phyloP scores from a whole-genome alignment of 2,113 vertebrate species.

The Haemorhous mexicanus region DNA sequence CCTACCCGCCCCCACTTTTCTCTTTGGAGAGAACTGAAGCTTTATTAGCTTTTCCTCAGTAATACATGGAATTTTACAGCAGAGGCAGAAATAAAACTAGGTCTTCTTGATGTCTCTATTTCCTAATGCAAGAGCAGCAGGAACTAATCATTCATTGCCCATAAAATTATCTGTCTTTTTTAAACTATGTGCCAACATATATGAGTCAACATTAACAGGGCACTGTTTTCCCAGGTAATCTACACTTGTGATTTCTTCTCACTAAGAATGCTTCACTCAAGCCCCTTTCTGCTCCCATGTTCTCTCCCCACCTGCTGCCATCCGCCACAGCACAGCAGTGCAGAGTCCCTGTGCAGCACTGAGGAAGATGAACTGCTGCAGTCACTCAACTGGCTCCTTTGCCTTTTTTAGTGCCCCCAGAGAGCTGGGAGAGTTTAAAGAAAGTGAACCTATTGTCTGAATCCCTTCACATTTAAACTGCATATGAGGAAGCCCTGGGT shows the following conservation, averaged over 20 bases:
- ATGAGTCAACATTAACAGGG: neutral
- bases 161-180: neutral
- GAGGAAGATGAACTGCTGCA: neutral
- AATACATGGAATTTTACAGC: neutral
- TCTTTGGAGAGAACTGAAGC: neutral
- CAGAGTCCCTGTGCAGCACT: neutral
- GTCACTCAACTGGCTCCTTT: neutral
- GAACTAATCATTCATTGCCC: neutral
- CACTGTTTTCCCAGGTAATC: neutral
- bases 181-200: neutral
- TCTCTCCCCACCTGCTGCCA: neutral
- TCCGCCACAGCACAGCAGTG: accelerated
- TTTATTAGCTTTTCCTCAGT: neutral
- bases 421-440: neutral
- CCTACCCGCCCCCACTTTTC: neutral
- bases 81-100: neutral
- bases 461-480: neutral
- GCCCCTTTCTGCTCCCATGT: neutral
- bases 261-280: accelerated
- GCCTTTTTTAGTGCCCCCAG: neutral
- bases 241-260: neutral
- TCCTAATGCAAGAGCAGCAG: neutral
- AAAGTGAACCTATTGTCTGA: neutral
- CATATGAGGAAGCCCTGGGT: neutral
- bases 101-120: neutral